Evolutionary conservation across 2,888 invertebrate species (phyloP).

Genomic region (Neoaliturus tenellus): DNA sequence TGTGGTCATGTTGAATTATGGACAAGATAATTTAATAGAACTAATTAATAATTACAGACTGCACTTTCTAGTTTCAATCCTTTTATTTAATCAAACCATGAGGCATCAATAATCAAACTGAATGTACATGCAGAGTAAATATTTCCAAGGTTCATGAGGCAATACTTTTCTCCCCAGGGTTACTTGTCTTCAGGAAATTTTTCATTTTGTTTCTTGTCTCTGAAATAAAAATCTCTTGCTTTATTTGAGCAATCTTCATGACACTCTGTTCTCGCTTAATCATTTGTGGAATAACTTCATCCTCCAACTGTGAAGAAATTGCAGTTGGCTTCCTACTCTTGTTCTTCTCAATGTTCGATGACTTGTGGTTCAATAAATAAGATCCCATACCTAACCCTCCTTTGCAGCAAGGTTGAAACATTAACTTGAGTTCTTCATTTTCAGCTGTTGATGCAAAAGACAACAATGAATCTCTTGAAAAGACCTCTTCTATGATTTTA

Average conservation of each 20-base stretch:
- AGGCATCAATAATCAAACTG: no score
- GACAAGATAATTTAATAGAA: no score
- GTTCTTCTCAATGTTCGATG: neutral
- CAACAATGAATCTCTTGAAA: slow-evolving; percentile 48
- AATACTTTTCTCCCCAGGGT: neutral
- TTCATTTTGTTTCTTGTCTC: slow-evolving; percentile 43
- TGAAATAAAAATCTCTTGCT: slow-evolving; percentile 44
- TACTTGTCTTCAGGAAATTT: slow-evolving; percentile 7
- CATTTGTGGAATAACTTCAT: slow-evolving; percentile 16
- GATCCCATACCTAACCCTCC: slow-evolving; percentile 49
- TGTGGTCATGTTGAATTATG: no score
- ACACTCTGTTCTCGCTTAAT: slow-evolving; percentile 20
- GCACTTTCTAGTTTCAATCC: no score
- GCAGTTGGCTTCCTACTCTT: neutral
- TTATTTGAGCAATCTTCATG: slow-evolving; percentile 29
- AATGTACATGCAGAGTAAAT: no score
- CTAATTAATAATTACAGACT: no score
- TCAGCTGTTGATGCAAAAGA: slow-evolving; percentile 41
- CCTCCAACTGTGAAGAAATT: neutral
- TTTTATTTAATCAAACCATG: no score
- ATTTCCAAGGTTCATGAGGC: neutral
- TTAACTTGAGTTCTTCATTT: slow-evolving; percentile 45
- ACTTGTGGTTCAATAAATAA: neutral
- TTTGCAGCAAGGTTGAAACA: slow-evolving; percentile 44
- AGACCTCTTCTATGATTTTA: slow-evolving; percentile 44